phyloP scores from a whole-genome alignment of 2,113 vertebrate genomes.

The Scomber japonicus region DNA sequence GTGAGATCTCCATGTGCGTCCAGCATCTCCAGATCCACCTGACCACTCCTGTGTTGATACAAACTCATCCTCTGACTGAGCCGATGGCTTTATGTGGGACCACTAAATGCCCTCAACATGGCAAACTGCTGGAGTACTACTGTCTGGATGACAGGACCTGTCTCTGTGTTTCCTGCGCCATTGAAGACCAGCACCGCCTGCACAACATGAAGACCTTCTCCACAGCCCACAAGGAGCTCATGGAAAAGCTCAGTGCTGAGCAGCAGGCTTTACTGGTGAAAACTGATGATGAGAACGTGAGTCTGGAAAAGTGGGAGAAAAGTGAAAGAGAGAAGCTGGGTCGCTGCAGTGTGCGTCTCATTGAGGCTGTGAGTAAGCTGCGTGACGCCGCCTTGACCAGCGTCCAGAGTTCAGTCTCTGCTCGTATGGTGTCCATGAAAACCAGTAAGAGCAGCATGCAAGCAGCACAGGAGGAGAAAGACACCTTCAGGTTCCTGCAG shows the following conservation, averaged over 20 bases:
- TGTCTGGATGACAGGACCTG: too few relatives aligned
- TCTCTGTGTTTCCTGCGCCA: too few relatives aligned
- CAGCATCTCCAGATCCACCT: constrained; percentile 82
- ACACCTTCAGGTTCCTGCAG: constrained; percentile 76
- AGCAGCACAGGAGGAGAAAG: constrained; percentile 62
- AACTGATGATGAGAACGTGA: constrained; percentile 14
- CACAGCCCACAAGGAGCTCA: constrained; percentile 72
- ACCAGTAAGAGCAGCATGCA: constrained; percentile 59
- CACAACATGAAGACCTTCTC: constrained; percentile 80
- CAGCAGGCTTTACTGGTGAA: constrained; percentile 40
- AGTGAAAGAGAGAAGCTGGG: constrained; percentile 53
- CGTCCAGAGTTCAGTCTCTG: constrained; percentile 69
- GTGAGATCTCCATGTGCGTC: constrained; percentile 82
- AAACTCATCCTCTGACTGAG: constrained; percentile 78
- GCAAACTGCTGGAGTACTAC: constrained; percentile 81
- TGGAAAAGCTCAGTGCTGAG: constrained; percentile 59
- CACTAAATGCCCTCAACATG: constrained; percentile 75
- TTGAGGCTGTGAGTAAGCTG: constrained; percentile 58
- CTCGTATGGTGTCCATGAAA: constrained; percentile 59
- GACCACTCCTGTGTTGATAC: constrained; percentile 71
- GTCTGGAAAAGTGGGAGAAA: constrained; percentile 70
- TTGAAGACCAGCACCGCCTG: constrained; percentile 67
- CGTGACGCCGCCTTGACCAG: constrained; percentile 56
- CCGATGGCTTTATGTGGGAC: constrained; percentile 40
- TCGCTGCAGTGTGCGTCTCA: constrained; percentile 47